Conservation (phyloP, 2,113 vertebrate genomes). For the Eclectus roratus region DNA sequence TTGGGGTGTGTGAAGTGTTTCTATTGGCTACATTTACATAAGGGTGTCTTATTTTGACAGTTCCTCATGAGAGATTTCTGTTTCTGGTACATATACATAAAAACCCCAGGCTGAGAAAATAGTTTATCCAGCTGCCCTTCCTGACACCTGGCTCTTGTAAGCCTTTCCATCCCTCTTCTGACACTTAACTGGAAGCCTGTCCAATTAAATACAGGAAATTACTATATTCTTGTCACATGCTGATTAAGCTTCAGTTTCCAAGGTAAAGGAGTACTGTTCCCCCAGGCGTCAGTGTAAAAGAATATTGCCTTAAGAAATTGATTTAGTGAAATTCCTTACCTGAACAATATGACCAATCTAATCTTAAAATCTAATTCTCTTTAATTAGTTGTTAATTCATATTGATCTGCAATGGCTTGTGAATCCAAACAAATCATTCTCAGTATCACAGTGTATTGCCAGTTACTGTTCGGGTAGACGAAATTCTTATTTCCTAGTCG, state of each 20-base stretch:
- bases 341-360: not conserved
- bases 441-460: not conserved
- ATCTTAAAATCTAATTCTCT: not conserved
- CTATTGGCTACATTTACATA: not conserved
- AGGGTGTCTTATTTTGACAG: not conserved
- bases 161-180: not conserved
- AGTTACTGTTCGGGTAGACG: not conserved
- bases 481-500: not conserved
- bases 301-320: not conserved
- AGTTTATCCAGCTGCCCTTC: not conserved
- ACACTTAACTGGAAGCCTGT: not conserved
- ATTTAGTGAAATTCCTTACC: not conserved
- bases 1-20: not conserved
- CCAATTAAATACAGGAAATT: not conserved
- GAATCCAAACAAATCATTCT: not conserved
- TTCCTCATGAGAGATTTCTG: not conserved
- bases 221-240: not conserved
- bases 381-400: not conserved
- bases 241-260: not conserved
- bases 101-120: not conserved
- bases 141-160: not conserved
- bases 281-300: not conserved
- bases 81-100: not conserved
- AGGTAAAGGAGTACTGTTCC: not conserved
- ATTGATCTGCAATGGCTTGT: not conserved